These are phyloP conservation scores for Porites evermanni DNA, from an alignment of 92 coral and sea anemone genomes.

Conservation along the genomic window DNA sequence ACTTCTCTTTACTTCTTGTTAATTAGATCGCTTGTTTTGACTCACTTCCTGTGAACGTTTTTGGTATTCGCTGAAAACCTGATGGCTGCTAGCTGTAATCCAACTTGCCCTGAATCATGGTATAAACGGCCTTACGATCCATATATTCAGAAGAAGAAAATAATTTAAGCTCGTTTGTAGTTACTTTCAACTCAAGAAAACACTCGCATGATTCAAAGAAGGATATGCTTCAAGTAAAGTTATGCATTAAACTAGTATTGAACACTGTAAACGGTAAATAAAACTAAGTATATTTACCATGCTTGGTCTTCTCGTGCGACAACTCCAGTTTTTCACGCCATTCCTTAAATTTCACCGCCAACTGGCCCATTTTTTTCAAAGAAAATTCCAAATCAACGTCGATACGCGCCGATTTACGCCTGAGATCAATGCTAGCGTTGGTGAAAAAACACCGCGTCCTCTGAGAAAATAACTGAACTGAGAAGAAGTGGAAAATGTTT, in stretches of 20 bases:
- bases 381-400: neutral
- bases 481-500: conserved; percentile 19
- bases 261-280: conserved; percentile 10
- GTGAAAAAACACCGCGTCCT: neutral
- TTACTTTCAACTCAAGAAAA: too few species aligned
- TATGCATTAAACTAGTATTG: neutral
- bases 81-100: too few species aligned
- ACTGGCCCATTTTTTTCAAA: conserved; percentile 33
- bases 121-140: too few species aligned
- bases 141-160: too few species aligned
- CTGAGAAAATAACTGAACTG: neutral
- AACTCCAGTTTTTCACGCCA: conserved; percentile 40
- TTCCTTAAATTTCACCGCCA: conserved; percentile 43
- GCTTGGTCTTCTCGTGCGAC: conserved; percentile 43
- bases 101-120: too few species aligned
- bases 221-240: neutral
- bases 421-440: too few species aligned
- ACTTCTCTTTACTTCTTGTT: too few species aligned
- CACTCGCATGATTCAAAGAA: neutral
- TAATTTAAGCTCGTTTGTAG: too few species aligned
- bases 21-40: too few species aligned
- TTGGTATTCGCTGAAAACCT: too few species aligned
- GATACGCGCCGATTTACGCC: too few species aligned
- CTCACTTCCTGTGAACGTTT: too few species aligned
- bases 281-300: conserved; percentile 36